Percentiles rank a stretch among this genome's conserved stretches.
These are phyloP conservation scores for Heliothis subflexa DNA, from an alignment of 1,140 invertebrate genomes.

Conservation along the genomic window DNA sequence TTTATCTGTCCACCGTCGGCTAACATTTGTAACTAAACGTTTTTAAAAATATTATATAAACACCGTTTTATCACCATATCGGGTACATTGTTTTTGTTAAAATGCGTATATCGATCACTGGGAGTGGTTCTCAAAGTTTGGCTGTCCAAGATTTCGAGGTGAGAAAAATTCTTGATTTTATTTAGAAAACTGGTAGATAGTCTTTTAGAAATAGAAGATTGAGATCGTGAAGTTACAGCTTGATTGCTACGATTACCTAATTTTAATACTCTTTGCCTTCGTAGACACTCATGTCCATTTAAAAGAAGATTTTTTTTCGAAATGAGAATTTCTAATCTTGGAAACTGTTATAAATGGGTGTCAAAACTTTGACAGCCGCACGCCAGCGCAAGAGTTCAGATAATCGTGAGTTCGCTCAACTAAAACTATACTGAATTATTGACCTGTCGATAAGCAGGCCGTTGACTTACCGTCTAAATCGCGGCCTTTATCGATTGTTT, in stretches of 20 bases:
- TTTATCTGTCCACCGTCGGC: neutral
- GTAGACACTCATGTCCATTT: too few species aligned
- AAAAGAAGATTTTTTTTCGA: too few species aligned
- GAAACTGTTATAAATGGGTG: neutral
- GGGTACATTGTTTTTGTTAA: conserved; percentile 34
- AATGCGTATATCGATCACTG: conserved; percentile 42
- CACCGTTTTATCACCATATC: conserved; percentile 41
- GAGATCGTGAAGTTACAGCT: too few species aligned
- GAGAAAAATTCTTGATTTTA: too few species aligned
- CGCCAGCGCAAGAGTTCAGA: conserved; percentile 22
- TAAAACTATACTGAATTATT: conserved; percentile 48
- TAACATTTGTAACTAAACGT: conserved; percentile 8
- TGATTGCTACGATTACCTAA: too few species aligned
- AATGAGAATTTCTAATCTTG: too few species aligned
- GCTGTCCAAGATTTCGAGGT: neutral
- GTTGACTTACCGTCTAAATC: conserved; percentile 50
- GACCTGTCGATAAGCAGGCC: conserved; percentile 56
- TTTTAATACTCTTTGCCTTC: too few species aligned
- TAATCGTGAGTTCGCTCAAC: conserved; percentile 53
- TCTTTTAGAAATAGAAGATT: too few species aligned
- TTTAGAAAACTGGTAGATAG: too few species aligned
- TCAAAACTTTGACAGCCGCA: conserved; percentile 47
- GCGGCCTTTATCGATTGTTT: conserved; percentile 53
- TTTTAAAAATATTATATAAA: conserved; percentile 47
- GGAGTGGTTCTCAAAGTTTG: conserved; percentile 39